phyloP scores from a whole-genome alignment of 2,888 invertebrate species.

The Euspilapteryx auroguttella region DNA sequence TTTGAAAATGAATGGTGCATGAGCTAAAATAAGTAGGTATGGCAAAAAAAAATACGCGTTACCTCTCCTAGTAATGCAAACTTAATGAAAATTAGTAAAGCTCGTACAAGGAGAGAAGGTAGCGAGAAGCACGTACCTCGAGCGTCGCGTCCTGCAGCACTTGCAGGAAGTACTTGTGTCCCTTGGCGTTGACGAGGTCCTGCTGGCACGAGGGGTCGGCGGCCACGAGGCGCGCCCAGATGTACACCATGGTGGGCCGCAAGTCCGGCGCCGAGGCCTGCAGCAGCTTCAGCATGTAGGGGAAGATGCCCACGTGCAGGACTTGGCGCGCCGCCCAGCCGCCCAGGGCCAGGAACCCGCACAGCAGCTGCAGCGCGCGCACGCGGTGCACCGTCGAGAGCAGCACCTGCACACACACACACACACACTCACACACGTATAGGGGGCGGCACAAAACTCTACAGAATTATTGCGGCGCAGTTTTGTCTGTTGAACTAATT shows the following conservation, averaged over 20 bases:
- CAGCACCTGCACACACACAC: no score
- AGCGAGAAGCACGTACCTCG: no score
- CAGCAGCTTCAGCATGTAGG: constrained; percentile 94
- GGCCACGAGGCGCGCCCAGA: constrained; percentile 98
- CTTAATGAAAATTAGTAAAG: no score
- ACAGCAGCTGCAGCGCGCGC: constrained; percentile 76
- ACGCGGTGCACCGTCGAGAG: constrained; percentile 79
- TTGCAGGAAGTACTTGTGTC: constrained; percentile 92
- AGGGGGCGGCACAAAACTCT: no score
- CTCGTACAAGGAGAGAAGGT: no score
- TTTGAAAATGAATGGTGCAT: no score
- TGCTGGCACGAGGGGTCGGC: constrained; percentile 97
- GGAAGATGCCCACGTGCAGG: constrained; percentile 96
- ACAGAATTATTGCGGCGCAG: no score
- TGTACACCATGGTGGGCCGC: constrained; percentile 91
- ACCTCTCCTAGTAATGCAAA: no score
- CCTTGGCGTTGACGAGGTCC: constrained; percentile 90
- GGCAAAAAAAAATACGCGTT: no score
- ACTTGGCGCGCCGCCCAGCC: constrained; percentile 86
- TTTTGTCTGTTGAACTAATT: no score
- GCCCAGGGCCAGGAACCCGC: constrained; percentile 28
- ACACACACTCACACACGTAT: no score
- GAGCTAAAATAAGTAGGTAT: no score
- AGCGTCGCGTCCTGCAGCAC: constrained; percentile 87
- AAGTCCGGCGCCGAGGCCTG: constrained; percentile 94